A percentile compares a stretch with the other conserved stretches of the same genome.
Conservation (phyloP, 2,888 invertebrate genomes). For the Omphaloscelis lunosa region DNA sequence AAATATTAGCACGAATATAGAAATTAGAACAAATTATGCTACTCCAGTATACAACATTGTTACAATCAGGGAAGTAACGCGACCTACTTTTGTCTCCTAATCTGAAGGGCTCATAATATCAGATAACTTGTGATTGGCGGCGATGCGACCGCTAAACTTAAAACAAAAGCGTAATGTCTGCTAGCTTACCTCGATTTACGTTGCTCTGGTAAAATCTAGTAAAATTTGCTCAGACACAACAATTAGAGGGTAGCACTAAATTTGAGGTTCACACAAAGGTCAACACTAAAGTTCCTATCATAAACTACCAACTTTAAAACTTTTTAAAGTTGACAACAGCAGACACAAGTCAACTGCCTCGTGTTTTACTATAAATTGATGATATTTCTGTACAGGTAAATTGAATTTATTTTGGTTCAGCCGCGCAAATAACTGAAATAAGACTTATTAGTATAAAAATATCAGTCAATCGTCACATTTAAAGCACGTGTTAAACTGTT, state of each 20-base stretch:
- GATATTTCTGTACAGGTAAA: neutral
- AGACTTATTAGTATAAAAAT: neutral
- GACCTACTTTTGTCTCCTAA: slow-evolving; percentile 24
- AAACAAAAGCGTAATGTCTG: slow-evolving; percentile 5
- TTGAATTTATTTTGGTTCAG: neutral
- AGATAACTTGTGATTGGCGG: slow-evolving; percentile 23
- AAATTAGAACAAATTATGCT: slow-evolving; percentile 3
- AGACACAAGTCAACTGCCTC: neutral
- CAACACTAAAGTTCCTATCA: neutral
- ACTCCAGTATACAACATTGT: neutral
- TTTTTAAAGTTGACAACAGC: neutral
- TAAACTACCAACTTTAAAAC: neutral
- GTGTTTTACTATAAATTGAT: neutral
- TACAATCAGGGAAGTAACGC: slow-evolving; percentile 6
- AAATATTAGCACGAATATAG: slow-evolving; percentile 5
- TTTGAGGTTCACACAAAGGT: slow-evolving; percentile 9
- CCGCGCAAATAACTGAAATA: neutral
- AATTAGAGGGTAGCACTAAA: slow-evolving; percentile 1
- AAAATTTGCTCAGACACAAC: neutral
- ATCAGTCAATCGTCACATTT: neutral
- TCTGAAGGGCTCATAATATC: slow-evolving; percentile 25
- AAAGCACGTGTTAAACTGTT: neutral
- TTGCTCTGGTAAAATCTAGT: neutral
- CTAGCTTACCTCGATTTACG: neutral
- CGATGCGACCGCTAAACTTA: neutral